phyloP scores from a whole-genome alignment of 2,888 invertebrate species.

The Protodeltote pygarga region DNA sequence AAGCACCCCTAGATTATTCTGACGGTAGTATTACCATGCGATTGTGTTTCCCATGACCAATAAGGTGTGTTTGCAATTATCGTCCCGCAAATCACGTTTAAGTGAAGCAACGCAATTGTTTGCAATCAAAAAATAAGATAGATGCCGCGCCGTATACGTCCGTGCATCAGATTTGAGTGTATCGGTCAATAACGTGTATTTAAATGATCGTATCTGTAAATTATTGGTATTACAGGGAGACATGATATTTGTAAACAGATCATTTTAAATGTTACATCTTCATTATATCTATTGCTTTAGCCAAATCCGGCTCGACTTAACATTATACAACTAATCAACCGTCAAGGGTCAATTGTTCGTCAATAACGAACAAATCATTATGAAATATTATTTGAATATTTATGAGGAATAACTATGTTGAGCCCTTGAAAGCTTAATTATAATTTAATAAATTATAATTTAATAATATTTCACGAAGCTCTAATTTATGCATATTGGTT shows the following conservation, averaged over 20 bases:
- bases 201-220: conserved; percentile 32
- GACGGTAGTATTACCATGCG: conserved; percentile 29
- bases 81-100: conserved; percentile 51
- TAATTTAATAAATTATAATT: too few relatives aligned
- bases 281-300: not conserved
- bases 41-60: conserved; percentile 65
- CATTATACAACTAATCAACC: not conserved
- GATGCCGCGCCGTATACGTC: conserved; percentile 24
- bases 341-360: conserved; percentile 20
- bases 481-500: too few relatives aligned
- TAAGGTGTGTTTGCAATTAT: conserved; percentile 51
- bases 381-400: conserved; percentile 18
- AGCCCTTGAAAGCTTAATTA: too few relatives aligned
- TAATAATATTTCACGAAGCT: too few relatives aligned
- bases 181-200: conserved; percentile 28
- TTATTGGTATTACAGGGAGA: conserved; percentile 26
- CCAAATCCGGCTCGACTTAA: conserved; percentile 1
- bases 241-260: conserved; percentile 30
- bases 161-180: conserved; percentile 34
- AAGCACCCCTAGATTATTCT: too few relatives aligned
- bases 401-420: not conserved
- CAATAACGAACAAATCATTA: conserved; percentile 7
- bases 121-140: conserved; percentile 42
- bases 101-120: conserved; percentile 53
- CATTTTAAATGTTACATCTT: conserved; percentile 13